Percentiles rank a stretch among this genome's conserved stretches.
Evolutionary conservation across 2,888 invertebrate species (phyloP).

Genomic region (Rugalucina vietnamica): DNA sequence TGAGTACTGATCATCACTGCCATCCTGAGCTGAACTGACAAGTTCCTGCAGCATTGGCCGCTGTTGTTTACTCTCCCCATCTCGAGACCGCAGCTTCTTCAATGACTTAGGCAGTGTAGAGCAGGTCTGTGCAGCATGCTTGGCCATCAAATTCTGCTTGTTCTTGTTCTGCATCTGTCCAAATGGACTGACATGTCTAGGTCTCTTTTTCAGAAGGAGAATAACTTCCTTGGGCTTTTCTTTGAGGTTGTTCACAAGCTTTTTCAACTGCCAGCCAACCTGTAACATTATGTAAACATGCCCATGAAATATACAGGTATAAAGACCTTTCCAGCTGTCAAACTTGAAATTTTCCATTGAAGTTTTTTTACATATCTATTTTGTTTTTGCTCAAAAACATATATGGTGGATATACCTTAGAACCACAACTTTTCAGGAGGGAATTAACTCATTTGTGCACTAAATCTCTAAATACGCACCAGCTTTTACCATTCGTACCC

Average conservation of each 20-base stretch:
- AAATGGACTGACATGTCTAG: constrained; percentile 90
- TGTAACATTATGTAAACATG: too few relatives aligned
- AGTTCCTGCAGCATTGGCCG: constrained; percentile 77
- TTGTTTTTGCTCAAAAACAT: too few relatives aligned
- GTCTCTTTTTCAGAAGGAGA: constrained; percentile 92
- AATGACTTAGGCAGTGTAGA: constrained; percentile 77
- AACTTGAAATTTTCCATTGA: too few relatives aligned
- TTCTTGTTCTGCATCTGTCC: constrained; percentile 86
- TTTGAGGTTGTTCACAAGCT: constrained; percentile 88
- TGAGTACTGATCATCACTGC: constrained; percentile 68
- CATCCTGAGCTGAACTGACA: constrained; percentile 66
- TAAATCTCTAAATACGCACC: too few relatives aligned
- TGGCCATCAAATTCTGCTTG: constrained; percentile 66
- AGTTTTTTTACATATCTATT: too few relatives aligned
- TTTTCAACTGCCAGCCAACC: constrained; percentile 93
- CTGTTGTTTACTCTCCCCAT: constrained; percentile 72
- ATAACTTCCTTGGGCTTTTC: constrained; percentile 93
- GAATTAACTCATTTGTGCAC: too few relatives aligned
- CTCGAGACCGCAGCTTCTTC: constrained; percentile 76
- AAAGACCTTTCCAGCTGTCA: too few relatives aligned
- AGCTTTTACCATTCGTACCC: too few relatives aligned
- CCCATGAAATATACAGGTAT: too few relatives aligned
- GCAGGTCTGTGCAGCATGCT: constrained; percentile 57
- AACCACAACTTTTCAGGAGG: too few relatives aligned
- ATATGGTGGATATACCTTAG: too few relatives aligned